Conservation (phyloP, 2,888 invertebrate genomes). For the Xestia rhomboidea region DNA sequence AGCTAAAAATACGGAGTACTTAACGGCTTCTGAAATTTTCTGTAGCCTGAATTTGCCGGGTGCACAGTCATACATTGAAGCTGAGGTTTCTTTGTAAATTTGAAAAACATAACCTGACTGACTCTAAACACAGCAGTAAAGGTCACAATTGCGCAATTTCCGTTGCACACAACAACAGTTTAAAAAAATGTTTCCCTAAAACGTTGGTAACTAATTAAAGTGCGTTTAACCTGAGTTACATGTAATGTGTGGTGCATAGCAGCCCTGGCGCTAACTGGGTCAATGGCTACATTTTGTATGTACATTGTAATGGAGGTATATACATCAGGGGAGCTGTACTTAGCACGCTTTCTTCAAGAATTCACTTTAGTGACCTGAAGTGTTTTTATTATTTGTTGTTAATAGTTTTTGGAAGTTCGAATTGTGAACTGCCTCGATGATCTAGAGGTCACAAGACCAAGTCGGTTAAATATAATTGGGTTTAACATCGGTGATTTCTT, state of each 20-base stretch:
- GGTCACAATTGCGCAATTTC: constrained; percentile 28
- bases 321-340: constrained; percentile 51
- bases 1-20: background rate
- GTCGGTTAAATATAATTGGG: background rate
- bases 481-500: background rate
- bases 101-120: background rate
- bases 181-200: constrained; percentile 46
- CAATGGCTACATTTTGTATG: constrained; percentile 63
- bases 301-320: constrained; percentile 62
- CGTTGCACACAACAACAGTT: constrained; percentile 22
- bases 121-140: constrained; percentile 19
- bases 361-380: constrained; percentile 44
- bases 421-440: background rate
- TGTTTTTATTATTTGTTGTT: constrained; percentile 15
- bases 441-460: background rate
- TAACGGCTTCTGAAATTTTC: background rate
- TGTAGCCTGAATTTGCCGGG: background rate
- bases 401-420: background rate
- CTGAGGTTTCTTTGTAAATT: background rate
- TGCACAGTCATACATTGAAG: background rate
- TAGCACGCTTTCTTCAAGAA: constrained; percentile 43
- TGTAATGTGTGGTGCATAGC: constrained; percentile 52
- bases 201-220: constrained; percentile 47
- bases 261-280: constrained; percentile 59
- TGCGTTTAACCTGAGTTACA: constrained; percentile 42